These are phyloP conservation scores for Stenoptilia bipunctidactyla DNA, from an alignment of 2,888 invertebrate species.

Conservation along the genomic window DNA sequence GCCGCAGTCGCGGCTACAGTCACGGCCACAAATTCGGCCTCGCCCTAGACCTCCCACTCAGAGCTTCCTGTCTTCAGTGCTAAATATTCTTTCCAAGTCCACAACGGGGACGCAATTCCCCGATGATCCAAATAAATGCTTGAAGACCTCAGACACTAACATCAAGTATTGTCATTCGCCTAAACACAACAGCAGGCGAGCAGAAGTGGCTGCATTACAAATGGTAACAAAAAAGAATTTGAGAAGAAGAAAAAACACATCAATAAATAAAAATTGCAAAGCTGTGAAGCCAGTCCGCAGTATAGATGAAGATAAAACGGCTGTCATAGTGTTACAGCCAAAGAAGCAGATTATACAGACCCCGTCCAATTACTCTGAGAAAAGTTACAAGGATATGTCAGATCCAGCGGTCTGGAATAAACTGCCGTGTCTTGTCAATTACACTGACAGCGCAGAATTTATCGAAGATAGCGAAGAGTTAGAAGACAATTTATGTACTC, in stretches of 20 bases:
- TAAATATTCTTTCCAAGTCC: constrained; percentile 33
- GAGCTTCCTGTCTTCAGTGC: constrained; percentile 30
- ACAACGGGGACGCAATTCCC: constrained; percentile 35
- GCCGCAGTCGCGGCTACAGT: too few relatives aligned
- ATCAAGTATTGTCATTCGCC: too few relatives aligned
- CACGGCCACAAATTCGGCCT: too few relatives aligned
- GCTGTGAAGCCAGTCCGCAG: neutral
- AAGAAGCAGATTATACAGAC: constrained; percentile 29
- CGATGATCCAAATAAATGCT: too few relatives aligned
- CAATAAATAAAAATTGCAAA: constrained; percentile 7
- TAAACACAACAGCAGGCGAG: too few relatives aligned
- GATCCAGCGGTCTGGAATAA: constrained; percentile 2
- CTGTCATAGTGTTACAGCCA: constrained; percentile 24
- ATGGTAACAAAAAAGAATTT: neutral
- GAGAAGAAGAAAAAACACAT: constrained; percentile 2
- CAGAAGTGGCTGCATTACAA: too few relatives aligned
- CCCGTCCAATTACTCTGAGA: constrained; percentile 28
- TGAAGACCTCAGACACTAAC: too few relatives aligned
- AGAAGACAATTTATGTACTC: too few relatives aligned
- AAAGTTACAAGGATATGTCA: constrained; percentile 14
- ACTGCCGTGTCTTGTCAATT: too few relatives aligned
- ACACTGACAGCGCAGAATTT: too few relatives aligned
- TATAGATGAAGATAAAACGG: constrained; percentile 8
- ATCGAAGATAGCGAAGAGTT: too few relatives aligned
- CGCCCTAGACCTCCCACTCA: constrained; percentile 24